phyloP scores from a whole-genome alignment of 2,888 invertebrate genomes.

The Corbicula japonica region DNA sequence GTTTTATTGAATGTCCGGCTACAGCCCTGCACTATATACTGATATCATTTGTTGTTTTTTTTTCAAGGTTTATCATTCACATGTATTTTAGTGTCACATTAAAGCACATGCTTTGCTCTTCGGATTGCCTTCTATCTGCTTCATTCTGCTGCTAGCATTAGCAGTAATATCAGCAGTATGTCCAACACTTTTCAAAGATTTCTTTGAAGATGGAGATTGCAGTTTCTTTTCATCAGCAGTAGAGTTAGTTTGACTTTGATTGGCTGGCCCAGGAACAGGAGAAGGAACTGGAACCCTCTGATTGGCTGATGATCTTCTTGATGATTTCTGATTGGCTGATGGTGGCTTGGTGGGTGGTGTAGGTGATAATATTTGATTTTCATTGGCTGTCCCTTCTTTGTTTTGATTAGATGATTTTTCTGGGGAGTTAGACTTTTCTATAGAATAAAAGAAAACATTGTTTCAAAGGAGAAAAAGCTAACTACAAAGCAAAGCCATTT shows the following conservation, averaged over 20 bases:
- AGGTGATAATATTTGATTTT: not conserved
- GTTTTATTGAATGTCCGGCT: no score
- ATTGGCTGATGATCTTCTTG: conserved; percentile 4
- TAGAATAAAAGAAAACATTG: conserved; percentile 29
- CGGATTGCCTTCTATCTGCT: conserved; percentile 10
- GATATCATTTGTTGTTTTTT: no score
- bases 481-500: no score
- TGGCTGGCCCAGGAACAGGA: not conserved
- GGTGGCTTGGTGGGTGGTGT: conserved; percentile 14
- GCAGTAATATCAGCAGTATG: conserved; percentile 12
- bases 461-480: conserved; percentile 3
- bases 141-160: conserved; percentile 10
- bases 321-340: conserved; percentile 26
- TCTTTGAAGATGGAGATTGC: not conserved
- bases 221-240: conserved; percentile 7
- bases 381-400: conserved; percentile 25
- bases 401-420: conserved; percentile 36
- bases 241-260: conserved; percentile 3
- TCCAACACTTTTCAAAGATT: conserved; percentile 43
- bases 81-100: conserved; percentile 22
- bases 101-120: conserved; percentile 56
- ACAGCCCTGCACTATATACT: no score
- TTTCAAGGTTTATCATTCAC: no score
- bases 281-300: not conserved
- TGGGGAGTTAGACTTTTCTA: conserved; percentile 47